Evolutionary conservation across 2,113 vertebrate species (phyloP).

Genomic region (Cyanoliseus patagonus): DNA sequence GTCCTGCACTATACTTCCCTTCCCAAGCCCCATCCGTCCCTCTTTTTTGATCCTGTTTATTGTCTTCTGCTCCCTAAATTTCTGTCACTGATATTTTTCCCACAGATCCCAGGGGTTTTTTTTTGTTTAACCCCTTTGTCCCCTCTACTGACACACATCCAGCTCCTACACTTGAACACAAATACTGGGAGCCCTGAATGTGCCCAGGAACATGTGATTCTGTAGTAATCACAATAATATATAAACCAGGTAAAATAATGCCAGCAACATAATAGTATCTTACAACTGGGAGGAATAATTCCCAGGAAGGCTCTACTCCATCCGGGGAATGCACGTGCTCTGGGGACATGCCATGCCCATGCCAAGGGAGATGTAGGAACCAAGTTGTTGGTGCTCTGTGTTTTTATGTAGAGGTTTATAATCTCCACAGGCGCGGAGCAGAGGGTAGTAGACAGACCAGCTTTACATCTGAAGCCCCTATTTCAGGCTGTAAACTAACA

Average conservation of each 20-base stretch:
- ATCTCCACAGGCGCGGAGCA: not conserved
- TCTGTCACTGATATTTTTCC: not conserved
- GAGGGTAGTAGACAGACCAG: not conserved
- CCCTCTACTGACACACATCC: not conserved
- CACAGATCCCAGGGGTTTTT: not conserved
- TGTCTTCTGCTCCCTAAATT: not conserved
- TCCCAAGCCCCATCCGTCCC: not conserved
- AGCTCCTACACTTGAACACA: not conserved
- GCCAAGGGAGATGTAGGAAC: not conserved
- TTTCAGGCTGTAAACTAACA: not conserved
- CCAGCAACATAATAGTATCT: not conserved
- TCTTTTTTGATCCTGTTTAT: not conserved
- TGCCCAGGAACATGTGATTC: not conserved
- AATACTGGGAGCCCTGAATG: not conserved
- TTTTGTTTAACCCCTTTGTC: not conserved
- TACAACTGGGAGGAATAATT: not conserved
- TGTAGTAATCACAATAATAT: not conserved
- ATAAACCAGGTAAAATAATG: not conserved
- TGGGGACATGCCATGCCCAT: fast-evolving
- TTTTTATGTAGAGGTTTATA: not conserved
- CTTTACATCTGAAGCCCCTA: not conserved
- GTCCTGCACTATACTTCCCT: not conserved
- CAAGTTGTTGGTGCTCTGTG: fast-evolving
- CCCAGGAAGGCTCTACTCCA: not conserved
- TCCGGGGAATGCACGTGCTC: not conserved